Evolutionary conservation across 1,140 invertebrate species (phyloP).

Genomic region (Helicorthomorpha holstii): DNA sequence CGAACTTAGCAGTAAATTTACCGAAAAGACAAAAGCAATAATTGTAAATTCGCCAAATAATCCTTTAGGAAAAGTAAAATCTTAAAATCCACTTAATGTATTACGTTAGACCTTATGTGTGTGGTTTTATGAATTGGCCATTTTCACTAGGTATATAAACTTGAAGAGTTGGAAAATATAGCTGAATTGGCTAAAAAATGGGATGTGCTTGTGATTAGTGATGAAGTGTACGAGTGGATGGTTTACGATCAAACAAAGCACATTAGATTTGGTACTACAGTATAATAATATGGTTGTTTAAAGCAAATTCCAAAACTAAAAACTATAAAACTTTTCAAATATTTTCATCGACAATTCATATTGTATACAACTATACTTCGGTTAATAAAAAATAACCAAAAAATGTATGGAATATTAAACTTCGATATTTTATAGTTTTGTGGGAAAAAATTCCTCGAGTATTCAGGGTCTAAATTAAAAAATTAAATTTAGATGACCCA

Average conservation of each 20-base stretch:
- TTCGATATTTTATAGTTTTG: too few relatives aligned
- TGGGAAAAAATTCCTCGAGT: too few relatives aligned
- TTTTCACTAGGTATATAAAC: conserved; percentile 26
- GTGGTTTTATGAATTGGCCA: conserved; percentile 19
- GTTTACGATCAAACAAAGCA: conserved; percentile 79
- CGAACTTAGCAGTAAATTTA: conserved; percentile 72
- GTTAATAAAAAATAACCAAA: too few relatives aligned
- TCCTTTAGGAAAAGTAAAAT: conserved; percentile 71
- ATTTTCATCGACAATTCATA: too few relatives aligned
- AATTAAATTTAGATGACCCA: too few relatives aligned
- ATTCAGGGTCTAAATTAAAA: too few relatives aligned
- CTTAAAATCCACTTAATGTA: too few relatives aligned
- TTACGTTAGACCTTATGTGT: neutral
- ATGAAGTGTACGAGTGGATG: conserved; percentile 98
- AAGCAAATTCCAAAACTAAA: too few relatives aligned
- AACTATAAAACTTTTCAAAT: too few relatives aligned
- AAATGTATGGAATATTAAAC: too few relatives aligned
- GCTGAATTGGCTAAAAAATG: conserved; percentile 78
- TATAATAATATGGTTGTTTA: too few relatives aligned
- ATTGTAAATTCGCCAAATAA: conserved; percentile 95
- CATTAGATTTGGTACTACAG: conserved; percentile 66
- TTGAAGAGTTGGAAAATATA: conserved; percentile 46
- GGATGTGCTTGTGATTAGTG: conserved; percentile 77
- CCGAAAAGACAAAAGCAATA: conserved; percentile 78
- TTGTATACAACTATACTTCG: too few relatives aligned